Conservation (phyloP, 2,113 vertebrate species). For the Dasypus novemcinctus region DNA sequence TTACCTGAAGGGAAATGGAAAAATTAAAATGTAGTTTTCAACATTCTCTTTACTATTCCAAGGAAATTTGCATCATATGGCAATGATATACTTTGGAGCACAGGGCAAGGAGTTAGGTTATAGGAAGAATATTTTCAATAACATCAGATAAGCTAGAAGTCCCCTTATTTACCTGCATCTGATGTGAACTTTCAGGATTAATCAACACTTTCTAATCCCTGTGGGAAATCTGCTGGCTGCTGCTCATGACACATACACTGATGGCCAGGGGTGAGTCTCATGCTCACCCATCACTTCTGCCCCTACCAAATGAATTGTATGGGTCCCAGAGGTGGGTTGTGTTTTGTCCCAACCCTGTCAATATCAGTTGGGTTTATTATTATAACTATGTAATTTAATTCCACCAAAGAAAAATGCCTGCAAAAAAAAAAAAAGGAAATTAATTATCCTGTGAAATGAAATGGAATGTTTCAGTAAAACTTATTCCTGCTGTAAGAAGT, state of each 20-base stretch:
- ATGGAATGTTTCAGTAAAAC: conserved; percentile 1
- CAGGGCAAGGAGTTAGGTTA: neutral
- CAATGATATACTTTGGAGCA: neutral
- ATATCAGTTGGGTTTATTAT: neutral
- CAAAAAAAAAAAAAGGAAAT: neutral
- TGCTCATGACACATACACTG: neutral
- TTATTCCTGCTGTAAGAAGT: neutral
- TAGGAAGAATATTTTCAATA: neutral
- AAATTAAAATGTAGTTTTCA: neutral
- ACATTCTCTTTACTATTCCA: neutral
- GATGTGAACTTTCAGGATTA: neutral
- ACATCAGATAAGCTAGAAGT: neutral
- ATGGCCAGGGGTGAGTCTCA: neutral
- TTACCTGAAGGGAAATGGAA: neutral
- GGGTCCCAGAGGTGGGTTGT: neutral
- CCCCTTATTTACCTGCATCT: neutral
- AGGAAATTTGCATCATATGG: neutral
- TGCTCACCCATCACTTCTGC: neutral
- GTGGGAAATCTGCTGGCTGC: neutral
- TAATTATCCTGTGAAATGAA: neutral
- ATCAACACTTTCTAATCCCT: neutral
- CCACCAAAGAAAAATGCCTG: neutral
- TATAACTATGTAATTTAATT: neutral
- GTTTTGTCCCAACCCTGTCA: neutral
- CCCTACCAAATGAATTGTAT: neutral